These are phyloP conservation scores for Celastrina argiolus DNA, from an alignment of 2,888 invertebrate species.

Conservation along the genomic window DNA sequence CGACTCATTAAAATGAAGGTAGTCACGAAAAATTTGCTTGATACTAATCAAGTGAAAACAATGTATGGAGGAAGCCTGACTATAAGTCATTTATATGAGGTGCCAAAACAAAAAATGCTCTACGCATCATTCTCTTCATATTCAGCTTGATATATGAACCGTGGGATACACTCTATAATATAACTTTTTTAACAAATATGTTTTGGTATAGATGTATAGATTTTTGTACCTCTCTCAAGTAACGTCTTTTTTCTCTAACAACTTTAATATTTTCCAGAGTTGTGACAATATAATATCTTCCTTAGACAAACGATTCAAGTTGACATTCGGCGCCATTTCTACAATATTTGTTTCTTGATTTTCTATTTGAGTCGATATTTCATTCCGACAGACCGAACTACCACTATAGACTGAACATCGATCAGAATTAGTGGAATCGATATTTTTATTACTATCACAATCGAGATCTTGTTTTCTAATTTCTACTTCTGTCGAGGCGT, in stretches of 20 bases:
- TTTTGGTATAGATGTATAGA: background rate
- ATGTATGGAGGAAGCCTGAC: no score
- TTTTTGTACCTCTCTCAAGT: conserved; percentile 39
- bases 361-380: background rate
- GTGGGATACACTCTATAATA: no score
- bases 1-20: no score
- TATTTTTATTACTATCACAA: background rate
- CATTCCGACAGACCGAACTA: background rate
- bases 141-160: no score
- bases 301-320: conserved; percentile 25
- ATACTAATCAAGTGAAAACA: no score
- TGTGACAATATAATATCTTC: conserved; percentile 47
- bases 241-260: conserved; percentile 51
- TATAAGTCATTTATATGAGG: no score
- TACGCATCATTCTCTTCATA: no score
- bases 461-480: background rate
- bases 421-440: background rate
- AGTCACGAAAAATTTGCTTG: no score
- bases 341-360: background rate
- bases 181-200: background rate
- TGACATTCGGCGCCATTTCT: background rate
- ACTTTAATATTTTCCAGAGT: conserved; percentile 51
- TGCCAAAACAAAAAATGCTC: no score
- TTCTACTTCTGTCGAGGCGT: background rate
- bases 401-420: background rate